Evolutionary conservation across 2,113 vertebrate species (phyloP), one percentile per base, ranked within the genome.

Genomic region (Eira barbara): DNA sequence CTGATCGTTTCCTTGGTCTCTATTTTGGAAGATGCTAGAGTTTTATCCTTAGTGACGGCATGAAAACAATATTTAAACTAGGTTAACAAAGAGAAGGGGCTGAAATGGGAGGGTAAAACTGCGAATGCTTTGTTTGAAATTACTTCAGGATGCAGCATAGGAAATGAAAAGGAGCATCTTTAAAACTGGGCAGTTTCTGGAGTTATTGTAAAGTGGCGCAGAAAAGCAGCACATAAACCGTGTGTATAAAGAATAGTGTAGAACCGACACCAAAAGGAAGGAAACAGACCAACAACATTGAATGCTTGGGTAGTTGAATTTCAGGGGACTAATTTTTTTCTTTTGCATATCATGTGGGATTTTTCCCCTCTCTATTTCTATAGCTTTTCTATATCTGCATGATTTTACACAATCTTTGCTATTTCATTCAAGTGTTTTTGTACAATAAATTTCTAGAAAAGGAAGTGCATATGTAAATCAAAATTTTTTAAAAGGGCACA

Each of bases 21-120:
- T 99, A 78, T 98, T 98, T 98, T 98, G 97, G 91, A 98, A 98
- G 97, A 97, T 97, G 91, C 57, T 81, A 69, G 96, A 96, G 93
- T 84, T 97, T 98, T 96, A 80, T 81, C 97, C 97, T 96, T 97
- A 74, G 96, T 76, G 95, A 98, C 96, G 92, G 78, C 96, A 97
- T 93, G 91, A 76, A 93, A 97, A 96, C 79, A 95, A 83, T 90
- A 97, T 92, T 80, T 86, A 65, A 96, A 95, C 49, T 59, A 95
- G 71, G 93, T 61, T 97, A 92, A 97, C 87, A 90, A 96, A 96
- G 96, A 97, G 95, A 97, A 81, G 79, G 10, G 20, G 55, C 82
- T 94, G 86, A 81, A 79, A 82, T 23, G 45, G 84, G 57, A 95
- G 76, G 63, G 73, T n/a, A 69, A 94, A 34, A 25, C 12, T 84